Conservation (phyloP, 1,140 invertebrate species). For the Catajapyx aquilonaris region DNA sequence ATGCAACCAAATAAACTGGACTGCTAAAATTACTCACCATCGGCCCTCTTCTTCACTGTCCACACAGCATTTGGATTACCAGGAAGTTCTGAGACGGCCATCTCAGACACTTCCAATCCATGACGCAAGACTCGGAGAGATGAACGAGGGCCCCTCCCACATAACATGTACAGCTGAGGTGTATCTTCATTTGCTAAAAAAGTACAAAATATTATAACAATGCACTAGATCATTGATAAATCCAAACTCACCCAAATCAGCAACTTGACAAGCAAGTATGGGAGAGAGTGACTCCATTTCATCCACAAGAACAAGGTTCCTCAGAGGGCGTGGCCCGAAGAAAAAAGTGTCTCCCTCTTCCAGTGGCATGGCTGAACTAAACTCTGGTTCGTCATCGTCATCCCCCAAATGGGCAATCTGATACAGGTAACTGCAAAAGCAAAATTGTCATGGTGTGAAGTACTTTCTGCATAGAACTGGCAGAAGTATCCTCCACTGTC, state of each 20-base stretch:
- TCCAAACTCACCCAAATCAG: conserved; percentile 21
- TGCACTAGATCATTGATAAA: background rate
- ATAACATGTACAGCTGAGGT: conserved; percentile 89
- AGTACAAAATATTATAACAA: too few relatives aligned
- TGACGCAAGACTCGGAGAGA: conserved; percentile 82
- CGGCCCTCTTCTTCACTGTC: conserved; percentile 90
- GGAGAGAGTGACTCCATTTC: conserved; percentile 94
- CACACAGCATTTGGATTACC: conserved; percentile 99
- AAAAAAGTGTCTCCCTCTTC: conserved; percentile 99
- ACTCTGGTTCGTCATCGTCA: conserved; percentile 98
- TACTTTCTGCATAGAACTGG: too few relatives aligned
- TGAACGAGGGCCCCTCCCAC: conserved; percentile 85
- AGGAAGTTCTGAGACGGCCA: conserved; percentile 97
- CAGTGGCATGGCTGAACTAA: conserved; percentile 92
- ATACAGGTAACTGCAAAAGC: conserved; percentile 79
- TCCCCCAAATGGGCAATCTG: conserved; percentile 98
- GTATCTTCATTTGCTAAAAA: conserved; percentile 88
- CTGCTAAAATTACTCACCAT: conserved; percentile 46
- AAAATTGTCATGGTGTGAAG: too few relatives aligned
- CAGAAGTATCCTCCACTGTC: too few relatives aligned
- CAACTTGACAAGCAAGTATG: conserved; percentile 67
- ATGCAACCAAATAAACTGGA: too few relatives aligned
- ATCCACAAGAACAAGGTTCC: conserved; percentile 94
- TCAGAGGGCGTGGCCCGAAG: conserved; percentile 80
- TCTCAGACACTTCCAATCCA: conserved; percentile 93